These are phyloP conservation scores for Abramis brama DNA, from an alignment of 2,113 vertebrate species.

Conservation along the genomic window DNA sequence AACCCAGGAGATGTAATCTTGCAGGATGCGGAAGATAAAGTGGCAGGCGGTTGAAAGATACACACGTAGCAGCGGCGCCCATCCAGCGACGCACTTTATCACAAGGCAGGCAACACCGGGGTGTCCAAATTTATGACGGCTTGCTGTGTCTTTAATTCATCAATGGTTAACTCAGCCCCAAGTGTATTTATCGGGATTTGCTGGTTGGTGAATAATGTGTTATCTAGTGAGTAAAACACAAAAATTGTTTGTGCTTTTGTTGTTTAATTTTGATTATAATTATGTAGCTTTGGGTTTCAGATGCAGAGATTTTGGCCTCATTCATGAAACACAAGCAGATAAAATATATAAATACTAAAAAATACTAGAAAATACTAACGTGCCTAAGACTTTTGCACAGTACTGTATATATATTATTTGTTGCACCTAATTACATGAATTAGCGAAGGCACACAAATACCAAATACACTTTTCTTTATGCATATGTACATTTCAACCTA, in stretches of 20 bases:
- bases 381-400: too few relatives aligned
- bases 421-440: background rate
- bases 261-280: background rate
- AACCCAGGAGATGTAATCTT: constrained; percentile 85
- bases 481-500: background rate
- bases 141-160: constrained; percentile 76
- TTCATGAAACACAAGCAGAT: background rate
- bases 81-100: constrained; percentile 75
- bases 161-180: constrained; percentile 75
- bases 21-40: constrained; percentile 81
- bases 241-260: constrained; percentile 6
- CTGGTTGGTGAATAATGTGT: constrained; percentile 64
- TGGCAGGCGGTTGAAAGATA: constrained; percentile 77
- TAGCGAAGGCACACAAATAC: background rate
- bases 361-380: too few relatives aligned
- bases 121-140: constrained; percentile 78
- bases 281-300: background rate
- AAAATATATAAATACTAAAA: too few relatives aligned
- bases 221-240: constrained; percentile 58
- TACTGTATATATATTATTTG: too few relatives aligned
- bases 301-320: background rate
- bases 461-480: too few relatives aligned
- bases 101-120: constrained; percentile 73
- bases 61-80: constrained; percentile 75
- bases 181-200: constrained; percentile 72